These are phyloP conservation scores for Odocoileus hemionus DNA, from an alignment of 2,113 vertebrate genomes.

Conservation along the genomic window DNA sequence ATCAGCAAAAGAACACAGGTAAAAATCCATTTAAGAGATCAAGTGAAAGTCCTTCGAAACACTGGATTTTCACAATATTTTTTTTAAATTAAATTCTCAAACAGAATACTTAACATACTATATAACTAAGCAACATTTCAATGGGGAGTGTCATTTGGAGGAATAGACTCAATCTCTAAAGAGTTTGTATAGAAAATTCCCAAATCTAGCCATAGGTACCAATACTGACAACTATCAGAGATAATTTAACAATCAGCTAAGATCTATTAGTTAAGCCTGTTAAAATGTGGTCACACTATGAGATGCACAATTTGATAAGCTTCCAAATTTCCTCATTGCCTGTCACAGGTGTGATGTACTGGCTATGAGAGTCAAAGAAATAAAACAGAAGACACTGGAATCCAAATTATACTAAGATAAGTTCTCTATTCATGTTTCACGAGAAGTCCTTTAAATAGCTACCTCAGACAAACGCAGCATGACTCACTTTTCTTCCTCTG, in stretches of 20 bases:
- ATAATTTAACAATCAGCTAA: constrained; percentile 11
- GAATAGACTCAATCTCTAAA: neutral
- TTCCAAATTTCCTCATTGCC: constrained; percentile 39
- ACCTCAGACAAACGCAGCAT: neutral
- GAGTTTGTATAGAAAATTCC: constrained; percentile 19
- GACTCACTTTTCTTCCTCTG: constrained; percentile 35
- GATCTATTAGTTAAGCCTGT: neutral
- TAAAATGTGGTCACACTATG: neutral
- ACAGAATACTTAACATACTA: neutral
- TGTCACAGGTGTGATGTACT: constrained; percentile 8
- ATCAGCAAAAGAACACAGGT: neutral
- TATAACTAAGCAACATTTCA: constrained; percentile 24
- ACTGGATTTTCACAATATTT: neutral
- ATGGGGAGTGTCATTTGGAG: neutral
- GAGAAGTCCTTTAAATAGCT: constrained; percentile 10
- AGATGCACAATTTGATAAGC: neutral
- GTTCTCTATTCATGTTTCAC: neutral
- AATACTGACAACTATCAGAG: neutral
- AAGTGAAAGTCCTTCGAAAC: neutral
- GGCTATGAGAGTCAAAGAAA: neutral
- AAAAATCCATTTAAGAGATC: neutral
- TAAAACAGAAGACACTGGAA: constrained; percentile 19
- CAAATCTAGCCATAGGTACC: neutral
- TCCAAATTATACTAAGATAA: neutral
- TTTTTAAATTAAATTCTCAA: neutral